Conservation (phyloP, 2,888 invertebrate species). For the Cyrtodaria siliqua region DNA sequence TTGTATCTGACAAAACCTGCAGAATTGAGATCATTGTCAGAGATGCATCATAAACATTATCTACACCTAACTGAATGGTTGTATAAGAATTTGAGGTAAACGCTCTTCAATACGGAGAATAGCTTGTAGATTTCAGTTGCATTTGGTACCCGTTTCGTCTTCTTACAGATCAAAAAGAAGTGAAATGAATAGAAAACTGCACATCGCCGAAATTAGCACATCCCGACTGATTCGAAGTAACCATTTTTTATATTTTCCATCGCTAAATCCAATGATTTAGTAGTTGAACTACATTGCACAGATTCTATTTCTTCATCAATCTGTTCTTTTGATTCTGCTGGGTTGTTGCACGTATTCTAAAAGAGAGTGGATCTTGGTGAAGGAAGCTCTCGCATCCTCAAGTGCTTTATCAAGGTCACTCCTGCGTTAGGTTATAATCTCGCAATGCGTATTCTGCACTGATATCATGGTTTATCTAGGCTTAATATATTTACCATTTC, state of each 20-base stretch:
- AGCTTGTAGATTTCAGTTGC: slow-evolving; percentile 9
- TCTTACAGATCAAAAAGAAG: slow-evolving; percentile 22
- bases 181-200: slow-evolving; percentile 21
- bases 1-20: slow-evolving; percentile 6
- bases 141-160: slow-evolving; percentile 24
- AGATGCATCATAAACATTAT: slow-evolving; percentile 4
- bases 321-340: neutral
- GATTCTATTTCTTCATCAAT: slow-evolving; percentile 19
- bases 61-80: slow-evolving; percentile 13
- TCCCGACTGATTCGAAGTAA: slow-evolving; percentile 5
- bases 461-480: slow-evolving; percentile 21
- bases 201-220: slow-evolving; percentile 37
- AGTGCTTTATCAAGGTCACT: slow-evolving; percentile 26
- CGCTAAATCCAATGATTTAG: slow-evolving; percentile 16
- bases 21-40: slow-evolving; percentile 12
- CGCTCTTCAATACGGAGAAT: slow-evolving; percentile 23
- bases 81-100: slow-evolving; percentile 15
- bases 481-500: slow-evolving; percentile 8
- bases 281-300: neutral
- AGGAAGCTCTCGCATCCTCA: slow-evolving; percentile 11
- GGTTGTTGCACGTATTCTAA: neutral
- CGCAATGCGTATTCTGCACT: slow-evolving; percentile 18
- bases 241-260: slow-evolving; percentile 26
- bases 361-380: slow-evolving; percentile 27
- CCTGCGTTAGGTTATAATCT: slow-evolving; percentile 46